A percentile compares a stretch with the other conserved stretches of the same genome.
Evolutionary conservation across 2,113 vertebrate genomes (phyloP).

Genomic region (Nycticryphes semicollaris): DNA sequence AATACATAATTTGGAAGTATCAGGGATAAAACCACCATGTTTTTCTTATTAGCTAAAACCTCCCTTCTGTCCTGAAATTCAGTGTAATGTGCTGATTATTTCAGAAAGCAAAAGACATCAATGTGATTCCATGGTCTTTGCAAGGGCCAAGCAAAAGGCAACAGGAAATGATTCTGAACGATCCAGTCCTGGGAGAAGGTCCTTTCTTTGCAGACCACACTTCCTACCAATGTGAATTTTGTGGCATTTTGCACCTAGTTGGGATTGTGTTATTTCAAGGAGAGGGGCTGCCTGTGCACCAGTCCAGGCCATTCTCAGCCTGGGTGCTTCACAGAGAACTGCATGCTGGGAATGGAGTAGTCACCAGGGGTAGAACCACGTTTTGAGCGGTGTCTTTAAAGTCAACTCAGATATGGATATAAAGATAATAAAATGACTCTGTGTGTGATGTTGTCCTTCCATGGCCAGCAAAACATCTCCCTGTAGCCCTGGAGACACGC

Average conservation of each 20-base stretch:
- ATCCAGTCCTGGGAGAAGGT: neutral
- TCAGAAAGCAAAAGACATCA: neutral
- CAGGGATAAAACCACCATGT: neutral
- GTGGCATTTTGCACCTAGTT: neutral
- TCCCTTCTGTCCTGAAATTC: neutral
- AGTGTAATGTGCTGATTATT: neutral
- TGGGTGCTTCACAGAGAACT: neutral
- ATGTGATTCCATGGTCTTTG: neutral
- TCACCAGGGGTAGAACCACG: neutral
- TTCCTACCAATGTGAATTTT: neutral
- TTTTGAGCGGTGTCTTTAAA: neutral
- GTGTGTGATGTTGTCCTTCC: neutral
- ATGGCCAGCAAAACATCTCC: neutral
- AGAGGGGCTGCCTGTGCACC: neutral
- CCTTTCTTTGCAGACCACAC: neutral
- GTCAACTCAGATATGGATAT: neutral
- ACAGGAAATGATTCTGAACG: accelerated
- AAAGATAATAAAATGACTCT: neutral
- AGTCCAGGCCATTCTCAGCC: neutral
- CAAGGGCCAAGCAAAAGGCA: neutral
- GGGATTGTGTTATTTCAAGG: neutral
- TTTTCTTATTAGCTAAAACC: neutral
- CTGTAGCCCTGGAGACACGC: neutral
- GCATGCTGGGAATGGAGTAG: neutral
- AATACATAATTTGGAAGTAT: neutral